Conservation (phyloP, 1,140 invertebrate species). For the Globodera ellingtonae region DNA sequence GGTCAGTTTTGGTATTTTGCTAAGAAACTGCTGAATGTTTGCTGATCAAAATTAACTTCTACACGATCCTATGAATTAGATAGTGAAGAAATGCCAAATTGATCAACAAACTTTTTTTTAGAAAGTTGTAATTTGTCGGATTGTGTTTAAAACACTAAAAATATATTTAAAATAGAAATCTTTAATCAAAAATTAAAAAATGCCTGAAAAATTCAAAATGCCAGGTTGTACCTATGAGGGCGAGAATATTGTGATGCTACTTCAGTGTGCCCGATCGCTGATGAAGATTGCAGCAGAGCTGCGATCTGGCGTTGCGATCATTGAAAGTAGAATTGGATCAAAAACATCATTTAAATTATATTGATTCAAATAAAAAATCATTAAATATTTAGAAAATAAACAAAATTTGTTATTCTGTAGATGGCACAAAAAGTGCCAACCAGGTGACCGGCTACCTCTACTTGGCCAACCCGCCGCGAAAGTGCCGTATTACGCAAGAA, state of each 20-base stretch:
- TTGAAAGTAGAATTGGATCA: conserved; percentile 7
- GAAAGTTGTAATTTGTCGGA: no score
- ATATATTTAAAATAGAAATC: no score
- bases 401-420: background rate
- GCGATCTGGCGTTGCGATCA: conserved; percentile 4
- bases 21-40: no score
- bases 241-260: conserved; percentile 85
- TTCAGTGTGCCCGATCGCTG: conserved; percentile 86
- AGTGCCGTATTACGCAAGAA: conserved; percentile 3
- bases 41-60: no score
- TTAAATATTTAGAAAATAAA: no score
- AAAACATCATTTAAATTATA: background rate
- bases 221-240: conserved; percentile 83
- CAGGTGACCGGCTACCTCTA: conserved; percentile 44
- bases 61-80: no score
- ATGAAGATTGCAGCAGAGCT: conserved; percentile 76
- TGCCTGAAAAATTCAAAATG: no score
- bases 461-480: background rate
- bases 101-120: no score
- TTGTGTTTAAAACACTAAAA: no score
- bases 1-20: conserved; percentile 63
- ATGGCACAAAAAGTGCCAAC: conserved; percentile 1
- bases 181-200: no score
- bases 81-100: no score
- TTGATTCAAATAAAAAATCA: no score